Percentiles rank a stretch among this genome's conserved stretches.
These are phyloP conservation scores for Panopea generosa DNA, from an alignment of 2,888 invertebrate genomes.

Conservation along the genomic window DNA sequence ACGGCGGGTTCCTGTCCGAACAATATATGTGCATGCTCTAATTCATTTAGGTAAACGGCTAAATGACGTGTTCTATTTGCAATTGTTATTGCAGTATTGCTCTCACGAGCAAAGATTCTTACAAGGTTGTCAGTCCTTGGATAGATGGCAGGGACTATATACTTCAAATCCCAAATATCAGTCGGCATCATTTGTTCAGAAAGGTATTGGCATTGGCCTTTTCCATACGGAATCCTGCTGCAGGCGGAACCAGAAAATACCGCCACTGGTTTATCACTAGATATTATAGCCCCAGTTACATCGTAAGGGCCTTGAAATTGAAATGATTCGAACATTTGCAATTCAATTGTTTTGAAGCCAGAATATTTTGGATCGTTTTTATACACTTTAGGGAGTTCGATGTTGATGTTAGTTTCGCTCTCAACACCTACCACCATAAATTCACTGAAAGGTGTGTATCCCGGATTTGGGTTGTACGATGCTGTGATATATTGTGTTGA, in stretches of 20 bases:
- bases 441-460: not conserved
- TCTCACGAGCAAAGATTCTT: not conserved
- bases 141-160: not conserved
- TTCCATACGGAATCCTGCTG: not conserved
- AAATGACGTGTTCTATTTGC: not conserved
- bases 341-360: not conserved
- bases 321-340: constrained; percentile 2
- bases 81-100: not conserved
- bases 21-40: not conserved
- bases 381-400: not conserved
- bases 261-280: constrained; percentile 8
- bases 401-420: not conserved
- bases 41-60: not conserved
- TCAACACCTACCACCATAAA: not conserved
- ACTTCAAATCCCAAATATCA: constrained; percentile 3
- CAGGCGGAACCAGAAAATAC: constrained; percentile 1
- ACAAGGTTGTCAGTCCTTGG: not conserved
- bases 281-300: constrained; percentile 1
- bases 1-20: not conserved
- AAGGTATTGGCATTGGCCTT: not conserved
- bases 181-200: constrained; percentile 12
- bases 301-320: not conserved
- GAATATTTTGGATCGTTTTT: not conserved
- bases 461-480: not conserved
- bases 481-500: not conserved